Evolutionary conservation across 2,888 invertebrate genomes (phyloP).

Genomic region (Diadegma fenestrale): DNA sequence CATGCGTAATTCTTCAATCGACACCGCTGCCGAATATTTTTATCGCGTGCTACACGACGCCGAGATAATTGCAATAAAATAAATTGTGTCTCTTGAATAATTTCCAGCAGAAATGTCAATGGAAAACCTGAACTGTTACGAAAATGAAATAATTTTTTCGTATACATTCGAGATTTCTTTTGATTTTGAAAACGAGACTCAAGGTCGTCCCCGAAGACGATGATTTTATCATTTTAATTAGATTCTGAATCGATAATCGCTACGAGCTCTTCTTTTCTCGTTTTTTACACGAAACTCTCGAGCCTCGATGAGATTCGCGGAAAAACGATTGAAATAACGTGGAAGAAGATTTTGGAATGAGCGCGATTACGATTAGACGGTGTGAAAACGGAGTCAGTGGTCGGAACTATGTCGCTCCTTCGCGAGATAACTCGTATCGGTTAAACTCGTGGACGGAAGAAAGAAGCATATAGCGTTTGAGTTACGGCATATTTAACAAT

Average conservation of each 20-base stretch:
- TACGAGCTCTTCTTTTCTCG: background rate
- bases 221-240: too few species aligned
- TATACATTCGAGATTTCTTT: too few species aligned
- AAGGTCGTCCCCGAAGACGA: too few species aligned
- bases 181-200: too few species aligned
- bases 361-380: background rate
- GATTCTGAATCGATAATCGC: too few species aligned
- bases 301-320: background rate
- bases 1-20: constrained; percentile 34
- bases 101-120: too few species aligned
- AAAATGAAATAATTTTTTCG: too few species aligned
- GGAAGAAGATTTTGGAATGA: constrained; percentile 4
- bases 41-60: constrained; percentile 1
- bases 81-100: background rate
- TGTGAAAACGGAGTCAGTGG: background rate
- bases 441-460: constrained; percentile 23
- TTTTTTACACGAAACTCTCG: background rate
- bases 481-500: constrained; percentile 20
- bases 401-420: constrained; percentile 1
- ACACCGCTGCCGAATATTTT: background rate
- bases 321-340: background rate
- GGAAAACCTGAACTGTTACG: too few species aligned
- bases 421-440: constrained; percentile 67
- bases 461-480: constrained; percentile 27
- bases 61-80: constrained; percentile 15